phyloP scores from a whole-genome alignment of 2,888 invertebrate genomes.

The Tachina lurida region DNA sequence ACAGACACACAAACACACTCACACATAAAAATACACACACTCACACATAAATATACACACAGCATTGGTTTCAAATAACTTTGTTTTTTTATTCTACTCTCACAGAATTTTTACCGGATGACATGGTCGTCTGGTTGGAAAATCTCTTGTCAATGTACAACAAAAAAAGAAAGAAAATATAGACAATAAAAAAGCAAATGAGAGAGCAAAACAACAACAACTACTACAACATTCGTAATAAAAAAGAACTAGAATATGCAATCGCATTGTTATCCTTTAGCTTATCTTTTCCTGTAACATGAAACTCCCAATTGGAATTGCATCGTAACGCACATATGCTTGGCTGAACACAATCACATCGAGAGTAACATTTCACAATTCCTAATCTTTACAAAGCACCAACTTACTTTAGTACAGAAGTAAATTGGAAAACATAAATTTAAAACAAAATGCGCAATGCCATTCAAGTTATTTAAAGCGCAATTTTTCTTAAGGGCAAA shows the following conservation, averaged over 20 bases:
- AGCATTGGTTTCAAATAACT: constrained; percentile 48
- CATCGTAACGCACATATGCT: not conserved
- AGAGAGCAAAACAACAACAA: constrained; percentile 30
- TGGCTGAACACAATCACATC: constrained; percentile 4
- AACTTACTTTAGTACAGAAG: not conserved
- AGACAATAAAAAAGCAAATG: constrained; percentile 31
- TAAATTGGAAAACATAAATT: not conserved
- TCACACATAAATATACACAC: constrained; percentile 1
- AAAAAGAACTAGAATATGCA: constrained; percentile 60
- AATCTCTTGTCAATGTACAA: constrained; percentile 70
- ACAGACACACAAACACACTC: constrained; percentile 24
- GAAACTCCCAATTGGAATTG: constrained; percentile 50
- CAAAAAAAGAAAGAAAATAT: constrained; percentile 11
- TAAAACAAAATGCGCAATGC: not conserved
- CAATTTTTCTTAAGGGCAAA: not conserved
- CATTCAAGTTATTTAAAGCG: not conserved
- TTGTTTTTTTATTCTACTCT: constrained; percentile 28
- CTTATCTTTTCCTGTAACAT: constrained; percentile 46
- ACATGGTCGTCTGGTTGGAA: constrained; percentile 72
- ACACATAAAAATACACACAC: not conserved
- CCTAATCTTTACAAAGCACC: not conserved
- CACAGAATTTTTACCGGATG: constrained; percentile 68
- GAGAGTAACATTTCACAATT: not conserved
- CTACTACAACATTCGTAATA: constrained; percentile 38
- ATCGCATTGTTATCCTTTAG: constrained; percentile 58